phyloP scores from a whole-genome alignment of 2,797 vertebrate genomes.

The Hyperoplus lanceolatus region DNA sequence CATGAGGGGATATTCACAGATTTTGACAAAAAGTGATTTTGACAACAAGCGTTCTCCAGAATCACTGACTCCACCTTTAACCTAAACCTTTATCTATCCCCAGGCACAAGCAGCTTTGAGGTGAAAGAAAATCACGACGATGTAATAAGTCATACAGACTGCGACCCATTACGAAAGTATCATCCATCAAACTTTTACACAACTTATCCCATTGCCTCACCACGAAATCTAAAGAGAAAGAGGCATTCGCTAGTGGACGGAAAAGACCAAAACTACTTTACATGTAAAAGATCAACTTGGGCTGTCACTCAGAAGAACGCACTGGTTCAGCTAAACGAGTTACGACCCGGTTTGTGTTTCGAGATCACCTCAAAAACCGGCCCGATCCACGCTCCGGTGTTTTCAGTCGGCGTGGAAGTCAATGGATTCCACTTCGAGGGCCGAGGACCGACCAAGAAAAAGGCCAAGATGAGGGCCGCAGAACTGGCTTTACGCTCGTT shows the following conservation, averaged over 20 bases:
- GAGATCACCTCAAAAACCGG: constrained; percentile 90
- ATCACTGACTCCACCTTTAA: background rate
- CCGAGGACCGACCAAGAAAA: constrained; percentile 92
- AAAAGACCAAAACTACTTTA: constrained; percentile 85
- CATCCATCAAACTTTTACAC: constrained; percentile 69
- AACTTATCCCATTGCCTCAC: constrained; percentile 31
- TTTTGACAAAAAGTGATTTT: too few relatives aligned
- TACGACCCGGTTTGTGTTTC: constrained; percentile 92
- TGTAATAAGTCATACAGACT: constrained; percentile 83
- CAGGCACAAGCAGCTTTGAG: constrained; percentile 92
- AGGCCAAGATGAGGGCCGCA: constrained; percentile 94
- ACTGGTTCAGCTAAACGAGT: constrained; percentile 93
- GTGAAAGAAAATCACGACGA: constrained; percentile 93
- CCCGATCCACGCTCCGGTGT: constrained; percentile 92
- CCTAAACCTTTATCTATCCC: background rate
- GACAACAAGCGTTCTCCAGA: too few relatives aligned
- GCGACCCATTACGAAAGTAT: constrained; percentile 66
- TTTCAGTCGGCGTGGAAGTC: constrained; percentile 93
- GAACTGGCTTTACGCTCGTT: constrained; percentile 93
- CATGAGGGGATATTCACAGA: too few relatives aligned
- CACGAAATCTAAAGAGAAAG: constrained; percentile 86
- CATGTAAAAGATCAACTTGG: constrained; percentile 89
- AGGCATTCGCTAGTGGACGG: constrained; percentile 87
- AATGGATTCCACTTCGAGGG: constrained; percentile 93
- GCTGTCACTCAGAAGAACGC: constrained; percentile 92